phyloP scores from a whole-genome alignment of 2,888 invertebrate species.

The Neuroscelio doddi region DNA sequence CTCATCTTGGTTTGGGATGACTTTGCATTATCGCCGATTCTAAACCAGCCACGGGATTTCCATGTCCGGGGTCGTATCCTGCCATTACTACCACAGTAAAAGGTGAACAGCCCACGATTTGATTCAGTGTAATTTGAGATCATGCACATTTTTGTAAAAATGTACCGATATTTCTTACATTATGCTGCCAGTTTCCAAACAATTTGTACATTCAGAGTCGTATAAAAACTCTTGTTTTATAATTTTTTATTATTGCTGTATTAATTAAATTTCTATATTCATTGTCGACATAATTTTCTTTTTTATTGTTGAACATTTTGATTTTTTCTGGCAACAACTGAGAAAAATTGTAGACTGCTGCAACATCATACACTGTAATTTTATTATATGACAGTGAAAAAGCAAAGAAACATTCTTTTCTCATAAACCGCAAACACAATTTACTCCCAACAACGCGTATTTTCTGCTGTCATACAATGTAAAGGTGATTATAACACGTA shows the following conservation, averaged over 20 bases:
- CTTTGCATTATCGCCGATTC: conserved; percentile 65
- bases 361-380: conserved; percentile 9
- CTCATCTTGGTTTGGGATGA: conserved; percentile 54
- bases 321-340: neutral
- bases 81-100: conserved; percentile 20
- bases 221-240: too few species aligned
- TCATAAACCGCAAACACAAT: conserved; percentile 27
- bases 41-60: conserved; percentile 70
- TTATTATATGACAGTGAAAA: conserved; percentile 18
- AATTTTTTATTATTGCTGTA: too few species aligned
- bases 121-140: conserved; percentile 11
- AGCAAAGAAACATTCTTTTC: conserved; percentile 15
- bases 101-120: conserved; percentile 23
- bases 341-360: neutral
- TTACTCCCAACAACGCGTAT: conserved; percentile 20
- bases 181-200: too few species aligned
- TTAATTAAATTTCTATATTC: too few species aligned
- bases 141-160: neutral
- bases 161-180: neutral
- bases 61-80: conserved; percentile 60
- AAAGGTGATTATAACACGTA: conserved; percentile 16
- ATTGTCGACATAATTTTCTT: too few species aligned
- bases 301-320: too few species aligned
- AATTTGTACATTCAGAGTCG: too few species aligned
- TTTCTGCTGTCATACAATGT: conserved; percentile 20